These are phyloP conservation scores for Microctonus hyperodae DNA, from an alignment of 2,888 invertebrate species.

Conservation along the genomic window DNA sequence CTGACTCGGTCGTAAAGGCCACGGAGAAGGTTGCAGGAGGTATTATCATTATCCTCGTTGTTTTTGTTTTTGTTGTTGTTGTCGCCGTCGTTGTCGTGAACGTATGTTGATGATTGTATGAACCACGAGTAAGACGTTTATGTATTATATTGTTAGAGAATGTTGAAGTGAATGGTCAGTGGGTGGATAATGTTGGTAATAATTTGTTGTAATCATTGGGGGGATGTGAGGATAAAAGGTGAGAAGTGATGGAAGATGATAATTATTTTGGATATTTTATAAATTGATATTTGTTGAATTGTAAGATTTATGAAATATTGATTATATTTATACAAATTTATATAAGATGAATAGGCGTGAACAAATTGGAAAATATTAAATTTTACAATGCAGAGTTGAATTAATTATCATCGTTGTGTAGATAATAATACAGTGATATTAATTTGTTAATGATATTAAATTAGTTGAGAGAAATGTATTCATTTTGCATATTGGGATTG, in stretches of 20 bases:
- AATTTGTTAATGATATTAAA: neutral
- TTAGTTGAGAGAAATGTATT: too few relatives aligned
- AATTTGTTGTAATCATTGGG: neutral
- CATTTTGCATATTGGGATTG: too few relatives aligned
- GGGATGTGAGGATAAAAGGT: neutral
- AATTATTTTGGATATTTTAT: too few relatives aligned
- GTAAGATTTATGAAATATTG: too few relatives aligned
- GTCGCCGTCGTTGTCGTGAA: neutral
- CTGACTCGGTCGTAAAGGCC: slow-evolving; percentile 24
- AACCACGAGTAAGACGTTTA: neutral
- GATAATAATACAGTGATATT: neutral
- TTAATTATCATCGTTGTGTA: neutral
- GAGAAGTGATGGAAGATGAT: neutral
- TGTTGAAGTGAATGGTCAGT: slow-evolving; percentile 5
- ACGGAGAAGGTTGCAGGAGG: slow-evolving; percentile 22
- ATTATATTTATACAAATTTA: too few relatives aligned
- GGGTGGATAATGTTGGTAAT: neutral
- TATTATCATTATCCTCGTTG: neutral
- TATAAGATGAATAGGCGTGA: too few relatives aligned
- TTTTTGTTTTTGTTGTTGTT: neutral
- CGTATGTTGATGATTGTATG: neutral
- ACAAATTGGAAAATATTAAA: too few relatives aligned
- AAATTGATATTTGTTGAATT: too few relatives aligned
- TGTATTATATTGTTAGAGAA: neutral
- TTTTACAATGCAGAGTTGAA: neutral